A percentile compares a stretch with the other conserved stretches of the same genome.
Evolutionary conservation across 2,113 vertebrate genomes (phyloP).

Genomic region (Pygoscelis adeliae): DNA sequence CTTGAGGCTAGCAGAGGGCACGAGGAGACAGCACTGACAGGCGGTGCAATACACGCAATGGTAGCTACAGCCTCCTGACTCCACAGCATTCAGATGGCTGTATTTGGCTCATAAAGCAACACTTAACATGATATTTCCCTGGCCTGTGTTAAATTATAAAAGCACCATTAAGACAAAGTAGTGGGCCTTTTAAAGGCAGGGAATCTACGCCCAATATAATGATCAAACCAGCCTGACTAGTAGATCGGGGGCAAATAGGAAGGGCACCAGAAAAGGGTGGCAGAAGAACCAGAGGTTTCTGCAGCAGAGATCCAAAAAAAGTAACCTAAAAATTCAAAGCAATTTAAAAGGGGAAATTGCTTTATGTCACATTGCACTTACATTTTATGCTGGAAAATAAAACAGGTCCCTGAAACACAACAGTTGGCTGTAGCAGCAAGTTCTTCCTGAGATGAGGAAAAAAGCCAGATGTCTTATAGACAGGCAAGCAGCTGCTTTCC

Average conservation of each 20-base stretch:
- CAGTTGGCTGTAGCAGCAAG: constrained; percentile 20
- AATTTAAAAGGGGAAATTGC: background rate
- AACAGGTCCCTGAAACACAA: background rate
- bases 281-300: background rate
- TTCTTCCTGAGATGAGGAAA: background rate
- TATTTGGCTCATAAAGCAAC: background rate
- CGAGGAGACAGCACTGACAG: background rate
- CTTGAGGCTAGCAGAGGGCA: background rate
- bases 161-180: background rate
- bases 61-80: background rate
- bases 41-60: fast-evolving
- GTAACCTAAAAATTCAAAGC: background rate
- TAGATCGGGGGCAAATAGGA: background rate
- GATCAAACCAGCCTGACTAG: background rate
- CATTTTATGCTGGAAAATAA: constrained; percentile 30
- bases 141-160: background rate
- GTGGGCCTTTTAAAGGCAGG: background rate
- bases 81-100: background rate
- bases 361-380: constrained; percentile 6
- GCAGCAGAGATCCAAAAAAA: background rate
- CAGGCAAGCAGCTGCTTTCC: constrained; percentile 41
- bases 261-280: background rate
- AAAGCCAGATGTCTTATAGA: constrained; percentile 38
- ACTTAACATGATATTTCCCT: background rate
- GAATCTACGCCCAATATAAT: background rate